Percentiles rank a stretch among this genome's conserved stretches.
Conservation (phyloP, 2,888 invertebrate species). For the Nematopogon swammerdamellus region DNA sequence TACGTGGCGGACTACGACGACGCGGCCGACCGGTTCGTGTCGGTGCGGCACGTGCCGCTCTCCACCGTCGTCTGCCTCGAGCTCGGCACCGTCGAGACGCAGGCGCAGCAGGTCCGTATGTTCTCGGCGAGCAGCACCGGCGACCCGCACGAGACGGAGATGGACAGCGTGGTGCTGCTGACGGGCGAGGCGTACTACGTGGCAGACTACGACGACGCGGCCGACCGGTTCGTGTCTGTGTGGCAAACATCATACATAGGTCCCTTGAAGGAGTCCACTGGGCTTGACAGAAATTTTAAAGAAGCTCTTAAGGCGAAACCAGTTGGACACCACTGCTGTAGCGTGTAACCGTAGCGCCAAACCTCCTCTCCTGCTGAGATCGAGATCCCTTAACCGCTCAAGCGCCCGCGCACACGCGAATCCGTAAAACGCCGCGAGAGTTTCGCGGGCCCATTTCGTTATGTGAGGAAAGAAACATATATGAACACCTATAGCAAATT, state of each 20-base stretch:
- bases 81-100: conserved; percentile 68
- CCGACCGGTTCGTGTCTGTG: conserved; percentile 79
- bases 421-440: too few species aligned
- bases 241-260: too few species aligned
- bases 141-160: conserved; percentile 87
- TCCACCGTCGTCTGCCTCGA: conserved; percentile 76
- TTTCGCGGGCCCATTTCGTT: too few species aligned
- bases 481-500: too few species aligned
- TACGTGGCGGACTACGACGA: conserved; percentile 96
- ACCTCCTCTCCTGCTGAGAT: too few species aligned
- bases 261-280: conserved; percentile 11
- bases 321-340: too few species aligned
- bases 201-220: conserved; percentile 93
- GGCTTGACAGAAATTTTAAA: too few species aligned
- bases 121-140: conserved; percentile 67
- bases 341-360: too few species aligned
- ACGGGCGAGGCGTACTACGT: conserved; percentile 89
- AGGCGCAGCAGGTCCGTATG: conserved; percentile 13
- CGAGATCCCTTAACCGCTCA: too few species aligned
- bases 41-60: conserved; percentile 69
- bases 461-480: too few species aligned
- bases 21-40: conserved; percentile 84
- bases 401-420: too few species aligned
- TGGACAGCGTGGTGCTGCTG: conserved; percentile 87
- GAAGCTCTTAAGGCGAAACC: too few species aligned